Conservation (phyloP, 2,797 vertebrate genomes). For the Rhodeus uyekii region DNA sequence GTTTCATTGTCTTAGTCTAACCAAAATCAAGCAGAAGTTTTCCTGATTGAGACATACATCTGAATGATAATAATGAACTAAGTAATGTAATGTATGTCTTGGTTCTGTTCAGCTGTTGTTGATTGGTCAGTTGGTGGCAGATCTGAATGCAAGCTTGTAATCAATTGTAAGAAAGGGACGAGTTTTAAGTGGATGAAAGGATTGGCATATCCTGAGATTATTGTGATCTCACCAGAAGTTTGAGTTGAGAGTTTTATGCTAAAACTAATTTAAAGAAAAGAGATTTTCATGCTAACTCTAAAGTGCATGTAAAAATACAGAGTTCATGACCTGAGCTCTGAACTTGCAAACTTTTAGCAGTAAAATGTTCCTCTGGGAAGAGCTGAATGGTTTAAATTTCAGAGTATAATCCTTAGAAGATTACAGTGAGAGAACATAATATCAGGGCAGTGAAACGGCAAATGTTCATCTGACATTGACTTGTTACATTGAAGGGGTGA, state of each 20-base stretch:
- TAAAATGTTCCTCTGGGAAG: slow-evolving; percentile 15
- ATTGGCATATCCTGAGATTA: neutral
- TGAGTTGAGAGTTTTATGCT: neutral
- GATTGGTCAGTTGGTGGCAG: neutral
- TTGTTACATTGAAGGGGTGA: slow-evolving; percentile 24
- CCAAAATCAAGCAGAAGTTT: neutral
- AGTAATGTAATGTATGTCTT: neutral
- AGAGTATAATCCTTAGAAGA: slow-evolving; percentile 24
- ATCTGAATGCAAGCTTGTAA: neutral
- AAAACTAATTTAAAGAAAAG: neutral
- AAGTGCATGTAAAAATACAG: neutral
- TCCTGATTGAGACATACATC: neutral
- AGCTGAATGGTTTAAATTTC: neutral
- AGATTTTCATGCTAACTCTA: neutral
- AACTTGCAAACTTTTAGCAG: neutral
- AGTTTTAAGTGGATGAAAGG: neutral
- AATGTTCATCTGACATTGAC: slow-evolving; percentile 16
- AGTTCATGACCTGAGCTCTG: neutral
- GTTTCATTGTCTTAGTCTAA: neutral
- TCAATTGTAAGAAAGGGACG: neutral
- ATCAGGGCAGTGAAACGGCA: slow-evolving; percentile 15
- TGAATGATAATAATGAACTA: neutral
- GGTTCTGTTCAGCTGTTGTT: neutral
- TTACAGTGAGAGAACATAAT: slow-evolving; percentile 36
- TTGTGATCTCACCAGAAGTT: neutral